phyloP scores from a whole-genome alignment of 2,797 vertebrate genomes.

The Acipenser oxyrinchus region DNA sequence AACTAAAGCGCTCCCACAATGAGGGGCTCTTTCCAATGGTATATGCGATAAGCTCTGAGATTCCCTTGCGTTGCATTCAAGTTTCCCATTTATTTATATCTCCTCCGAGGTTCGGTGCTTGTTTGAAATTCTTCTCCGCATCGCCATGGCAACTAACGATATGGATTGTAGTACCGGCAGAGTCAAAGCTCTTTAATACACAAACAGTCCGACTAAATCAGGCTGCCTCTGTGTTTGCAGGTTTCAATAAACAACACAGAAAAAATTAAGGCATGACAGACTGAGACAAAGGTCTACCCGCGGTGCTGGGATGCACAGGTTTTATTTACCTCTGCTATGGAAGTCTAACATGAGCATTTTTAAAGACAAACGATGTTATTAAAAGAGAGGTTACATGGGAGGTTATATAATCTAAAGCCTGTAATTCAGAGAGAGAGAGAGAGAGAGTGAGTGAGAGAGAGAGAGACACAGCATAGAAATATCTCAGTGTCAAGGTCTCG shows the following conservation, averaged over 20 bases:
- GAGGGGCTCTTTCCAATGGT: too few species aligned
- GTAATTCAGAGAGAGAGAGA: background rate
- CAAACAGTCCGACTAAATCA: too few species aligned
- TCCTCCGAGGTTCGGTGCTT: slow-evolving; percentile 20
- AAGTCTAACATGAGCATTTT: slow-evolving; percentile 8
- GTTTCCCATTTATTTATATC: slow-evolving; percentile 17
- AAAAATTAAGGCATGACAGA: background rate
- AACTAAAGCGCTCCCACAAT: too few species aligned
- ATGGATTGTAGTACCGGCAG: too few species aligned
- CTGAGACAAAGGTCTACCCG: too few species aligned
- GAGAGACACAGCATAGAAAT: background rate
- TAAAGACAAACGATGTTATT: slow-evolving; percentile 19
- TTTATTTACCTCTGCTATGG: slow-evolving; percentile 11
- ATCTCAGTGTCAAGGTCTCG: slow-evolving; percentile 8
- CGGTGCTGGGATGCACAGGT: background rate
- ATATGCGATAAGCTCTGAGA: too few species aligned
- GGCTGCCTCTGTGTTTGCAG: too few species aligned
- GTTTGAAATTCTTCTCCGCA: slow-evolving; percentile 29
- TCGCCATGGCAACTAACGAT: slow-evolving; percentile 57
- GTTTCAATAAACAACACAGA: too few species aligned
- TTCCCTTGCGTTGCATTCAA: slow-evolving; percentile 4
- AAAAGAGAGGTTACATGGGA: slow-evolving; percentile 17
- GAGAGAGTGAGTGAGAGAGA: background rate
- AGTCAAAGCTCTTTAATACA: too few species aligned
- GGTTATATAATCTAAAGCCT: slow-evolving; percentile 7